A percentile compares a stretch with the other conserved stretches of the same genome.
Evolutionary conservation across 2,113 vertebrate genomes (phyloP).

Genomic region (Bucco capensis): DNA sequence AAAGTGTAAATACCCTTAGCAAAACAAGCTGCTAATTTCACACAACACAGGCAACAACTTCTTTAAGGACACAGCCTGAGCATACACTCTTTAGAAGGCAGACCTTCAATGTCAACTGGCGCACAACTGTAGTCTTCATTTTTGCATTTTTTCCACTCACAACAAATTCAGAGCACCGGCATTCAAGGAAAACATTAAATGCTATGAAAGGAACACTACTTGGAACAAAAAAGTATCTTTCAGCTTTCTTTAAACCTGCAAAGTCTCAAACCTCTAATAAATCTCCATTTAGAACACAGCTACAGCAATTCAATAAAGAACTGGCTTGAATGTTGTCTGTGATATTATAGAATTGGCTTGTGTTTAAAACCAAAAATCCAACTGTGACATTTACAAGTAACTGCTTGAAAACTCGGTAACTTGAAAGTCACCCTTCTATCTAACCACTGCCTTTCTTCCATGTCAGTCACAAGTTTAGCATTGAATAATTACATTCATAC

Average conservation of each 20-base stretch:
- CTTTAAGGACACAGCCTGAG: background rate
- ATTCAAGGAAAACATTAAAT: background rate
- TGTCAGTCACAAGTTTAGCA: background rate
- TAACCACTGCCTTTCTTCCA: background rate
- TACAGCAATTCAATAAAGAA: background rate
- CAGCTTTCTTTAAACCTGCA: background rate
- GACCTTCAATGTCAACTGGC: background rate
- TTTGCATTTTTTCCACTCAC: background rate
- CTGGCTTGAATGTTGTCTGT: background rate
- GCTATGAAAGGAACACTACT: background rate
- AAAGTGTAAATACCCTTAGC: background rate
- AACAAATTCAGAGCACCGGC: background rate
- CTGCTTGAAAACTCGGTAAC: conserved; percentile 22
- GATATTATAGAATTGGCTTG: background rate
- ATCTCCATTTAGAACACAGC: background rate
- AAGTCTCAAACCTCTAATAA: background rate
- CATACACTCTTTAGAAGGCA: background rate
- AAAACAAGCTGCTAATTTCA: background rate
- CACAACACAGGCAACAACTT: background rate
- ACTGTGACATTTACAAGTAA: conserved; percentile 23
- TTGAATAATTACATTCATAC: background rate
- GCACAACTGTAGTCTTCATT: background rate
- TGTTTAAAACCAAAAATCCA: conserved; percentile 27
- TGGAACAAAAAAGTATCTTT: background rate
- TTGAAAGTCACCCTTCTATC: background rate